These are phyloP conservation scores for Penaeus vannamei DNA, from an alignment of 1,140 invertebrate genomes.

Conservation along the genomic window DNA sequence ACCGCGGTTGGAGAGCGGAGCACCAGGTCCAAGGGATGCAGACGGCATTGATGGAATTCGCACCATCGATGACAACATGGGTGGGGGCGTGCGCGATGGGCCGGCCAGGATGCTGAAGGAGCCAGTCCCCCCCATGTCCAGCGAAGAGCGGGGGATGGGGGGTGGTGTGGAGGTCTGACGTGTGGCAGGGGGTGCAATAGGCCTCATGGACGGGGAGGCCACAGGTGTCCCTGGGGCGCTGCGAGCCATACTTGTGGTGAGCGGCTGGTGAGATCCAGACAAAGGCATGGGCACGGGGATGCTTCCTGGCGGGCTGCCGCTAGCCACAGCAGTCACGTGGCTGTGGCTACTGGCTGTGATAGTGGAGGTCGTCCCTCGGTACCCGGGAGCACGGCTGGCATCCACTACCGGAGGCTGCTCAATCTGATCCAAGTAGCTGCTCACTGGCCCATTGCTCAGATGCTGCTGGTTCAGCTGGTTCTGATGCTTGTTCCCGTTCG, in stretches of 20 bases:
- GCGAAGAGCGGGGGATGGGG: slow-evolving; percentile 54
- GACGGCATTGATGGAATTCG: slow-evolving; percentile 46
- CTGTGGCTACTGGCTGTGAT: slow-evolving; percentile 49
- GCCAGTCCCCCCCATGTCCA: slow-evolving; percentile 50
- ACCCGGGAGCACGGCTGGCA: slow-evolving; percentile 86
- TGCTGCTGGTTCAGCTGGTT: slow-evolving; percentile 44
- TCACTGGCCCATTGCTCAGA: slow-evolving; percentile 68
- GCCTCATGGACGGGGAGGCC: slow-evolving; percentile 63
- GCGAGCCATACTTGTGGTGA: slow-evolving; percentile 60
- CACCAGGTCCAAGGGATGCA: slow-evolving; percentile 52
- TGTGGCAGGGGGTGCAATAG: slow-evolving; percentile 60
- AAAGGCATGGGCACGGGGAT: slow-evolving; percentile 55
- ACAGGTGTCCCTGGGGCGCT: slow-evolving; percentile 68
- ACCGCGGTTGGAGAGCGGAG: slow-evolving; percentile 48
- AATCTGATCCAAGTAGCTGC: slow-evolving; percentile 77
- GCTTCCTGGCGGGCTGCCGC: slow-evolving; percentile 51
- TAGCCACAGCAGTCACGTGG: slow-evolving; percentile 43
- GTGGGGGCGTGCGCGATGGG: slow-evolving; percentile 66
- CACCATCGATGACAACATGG: slow-evolving; percentile 60
- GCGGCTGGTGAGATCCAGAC: slow-evolving; percentile 52
- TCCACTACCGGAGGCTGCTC: slow-evolving; percentile 77
- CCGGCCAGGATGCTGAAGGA: slow-evolving; percentile 51
- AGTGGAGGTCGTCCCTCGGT: slow-evolving; percentile 74
- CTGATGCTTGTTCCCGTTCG: slow-evolving; percentile 68
- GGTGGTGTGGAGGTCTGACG: slow-evolving; percentile 66